phyloP scores from a whole-genome alignment of 2,797 vertebrate species.

The Hydrophis major region DNA sequence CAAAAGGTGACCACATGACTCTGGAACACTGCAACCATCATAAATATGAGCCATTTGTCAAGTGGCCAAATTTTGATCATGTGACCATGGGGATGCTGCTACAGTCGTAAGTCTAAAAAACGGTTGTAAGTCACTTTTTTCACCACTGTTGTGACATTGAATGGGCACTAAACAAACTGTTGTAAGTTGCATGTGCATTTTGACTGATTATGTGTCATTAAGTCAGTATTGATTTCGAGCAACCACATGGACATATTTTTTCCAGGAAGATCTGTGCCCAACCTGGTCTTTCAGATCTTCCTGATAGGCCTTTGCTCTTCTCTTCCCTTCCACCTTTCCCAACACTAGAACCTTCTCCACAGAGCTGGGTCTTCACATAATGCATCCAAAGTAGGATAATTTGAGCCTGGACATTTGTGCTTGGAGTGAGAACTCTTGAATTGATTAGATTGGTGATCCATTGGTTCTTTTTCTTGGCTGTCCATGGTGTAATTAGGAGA shows the following conservation, averaged over 20 bases:
- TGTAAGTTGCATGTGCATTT: not conserved
- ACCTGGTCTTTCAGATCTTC: not conserved
- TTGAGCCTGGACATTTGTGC: not conserved
- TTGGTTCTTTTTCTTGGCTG: not conserved
- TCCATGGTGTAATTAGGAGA: not conserved
- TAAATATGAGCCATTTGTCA: not conserved
- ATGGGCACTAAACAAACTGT: not conserved
- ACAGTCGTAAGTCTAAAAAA: not conserved
- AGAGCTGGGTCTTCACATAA: not conserved
- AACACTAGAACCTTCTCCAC: not conserved
- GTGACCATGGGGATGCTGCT: not conserved
- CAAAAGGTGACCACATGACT: not conserved
- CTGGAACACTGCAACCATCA: not conserved
- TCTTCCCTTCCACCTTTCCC: not conserved
- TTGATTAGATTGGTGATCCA: not conserved
- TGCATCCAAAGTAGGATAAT: not conserved
- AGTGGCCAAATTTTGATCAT: not conserved
- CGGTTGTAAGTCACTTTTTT: not conserved
- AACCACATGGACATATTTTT: not conserved
- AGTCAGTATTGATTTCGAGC: accelerated
- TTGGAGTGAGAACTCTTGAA: not conserved
- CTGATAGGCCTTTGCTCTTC: not conserved
- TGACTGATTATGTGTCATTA: not conserved
- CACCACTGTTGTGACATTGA: not conserved
- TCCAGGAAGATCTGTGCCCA: not conserved